Percentiles rank a stretch among this genome's conserved stretches.
Conservation (phyloP, 1,140 invertebrate species). For the Lysiphlebus fabarum region DNA sequence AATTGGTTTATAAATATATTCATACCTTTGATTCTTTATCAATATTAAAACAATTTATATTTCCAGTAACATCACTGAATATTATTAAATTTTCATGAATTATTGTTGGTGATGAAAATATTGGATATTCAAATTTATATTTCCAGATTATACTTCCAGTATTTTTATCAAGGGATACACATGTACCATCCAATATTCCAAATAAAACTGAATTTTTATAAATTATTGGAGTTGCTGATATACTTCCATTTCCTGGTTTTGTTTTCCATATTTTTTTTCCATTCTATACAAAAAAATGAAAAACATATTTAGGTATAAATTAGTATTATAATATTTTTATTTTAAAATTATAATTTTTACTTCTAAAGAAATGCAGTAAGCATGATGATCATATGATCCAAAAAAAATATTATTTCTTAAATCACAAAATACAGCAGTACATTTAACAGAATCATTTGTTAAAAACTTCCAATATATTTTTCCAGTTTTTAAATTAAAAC, state of each 20-base stretch:
- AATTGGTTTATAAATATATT: background rate
- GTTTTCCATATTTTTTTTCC: constrained; percentile 52
- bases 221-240: constrained; percentile 63
- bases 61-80: constrained; percentile 60
- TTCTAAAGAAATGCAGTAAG: constrained; percentile 61
- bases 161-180: constrained; percentile 52
- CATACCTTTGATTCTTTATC: constrained; percentile 48
- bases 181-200: constrained; percentile 61
- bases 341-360: constrained; percentile 45
- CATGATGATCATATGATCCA: constrained; percentile 67
- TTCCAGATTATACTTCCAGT: constrained; percentile 56
- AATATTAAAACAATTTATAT: constrained; percentile 54
- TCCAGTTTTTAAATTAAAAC: constrained; percentile 58
- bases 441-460: constrained; percentile 65
- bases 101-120: constrained; percentile 64
- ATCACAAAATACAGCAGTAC: constrained; percentile 57
- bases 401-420: constrained; percentile 56
- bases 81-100: constrained; percentile 52
- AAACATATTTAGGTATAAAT: background rate
- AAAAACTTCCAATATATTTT: constrained; percentile 61
- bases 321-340: background rate
- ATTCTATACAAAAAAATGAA: constrained; percentile 38
- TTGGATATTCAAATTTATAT: constrained; percentile 55
- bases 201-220: constrained; percentile 51
- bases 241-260: constrained; percentile 53